Evolutionary conservation across 2,888 invertebrate genomes (phyloP).

Genomic region (Patella caerulea): DNA sequence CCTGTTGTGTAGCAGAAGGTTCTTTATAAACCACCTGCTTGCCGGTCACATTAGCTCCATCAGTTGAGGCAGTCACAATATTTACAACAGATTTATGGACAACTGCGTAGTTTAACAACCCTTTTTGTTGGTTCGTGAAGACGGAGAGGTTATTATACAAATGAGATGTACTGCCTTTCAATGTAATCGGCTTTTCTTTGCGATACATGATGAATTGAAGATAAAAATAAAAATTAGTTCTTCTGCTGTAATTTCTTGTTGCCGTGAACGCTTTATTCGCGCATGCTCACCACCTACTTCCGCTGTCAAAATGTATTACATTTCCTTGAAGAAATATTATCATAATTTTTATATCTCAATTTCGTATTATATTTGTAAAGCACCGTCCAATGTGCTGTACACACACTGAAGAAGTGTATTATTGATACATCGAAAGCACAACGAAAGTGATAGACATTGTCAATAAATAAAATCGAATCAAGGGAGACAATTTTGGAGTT

Average conservation of each 20-base stretch:
- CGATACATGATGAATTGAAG: conserved; percentile 50
- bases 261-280: conserved; percentile 53
- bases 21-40: conserved; percentile 67
- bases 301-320: not conserved
- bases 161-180: conserved; percentile 66
- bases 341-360: too few species aligned
- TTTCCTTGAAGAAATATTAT: too few species aligned
- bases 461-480: too few species aligned
- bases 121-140: conserved; percentile 56
- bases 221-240: not conserved
- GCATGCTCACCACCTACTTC: conserved; percentile 30
- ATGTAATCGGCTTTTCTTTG: conserved; percentile 60
- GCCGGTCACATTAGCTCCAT: conserved; percentile 62
- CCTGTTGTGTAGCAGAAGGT: conserved; percentile 62
- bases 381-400: too few species aligned
- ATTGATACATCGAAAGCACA: too few species aligned
- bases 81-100: conserved; percentile 68
- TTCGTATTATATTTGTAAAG: too few species aligned
- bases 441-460: too few species aligned
- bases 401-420: too few species aligned
- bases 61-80: conserved; percentile 59
- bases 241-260: conserved; percentile 38
- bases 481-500: too few species aligned
- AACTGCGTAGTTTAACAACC: conserved; percentile 63
- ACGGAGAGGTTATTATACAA: conserved; percentile 65